Evolutionary conservation across 2,888 invertebrate genomes (phyloP), one percentile per base, ranked within the genome.

Genomic region (Cerastis leucographa): DNA sequence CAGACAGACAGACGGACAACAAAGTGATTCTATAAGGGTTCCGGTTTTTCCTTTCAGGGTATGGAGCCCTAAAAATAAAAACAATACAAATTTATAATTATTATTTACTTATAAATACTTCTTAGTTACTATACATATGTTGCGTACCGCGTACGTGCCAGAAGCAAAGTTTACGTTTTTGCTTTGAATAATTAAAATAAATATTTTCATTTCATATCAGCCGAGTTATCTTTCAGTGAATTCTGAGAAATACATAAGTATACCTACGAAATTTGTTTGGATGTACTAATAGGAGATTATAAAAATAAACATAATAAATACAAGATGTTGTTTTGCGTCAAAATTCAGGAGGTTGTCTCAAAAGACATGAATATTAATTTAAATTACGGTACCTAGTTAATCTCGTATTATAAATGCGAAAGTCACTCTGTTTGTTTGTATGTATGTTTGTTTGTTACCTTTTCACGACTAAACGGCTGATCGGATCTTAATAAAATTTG

Each of bases 171-270:
- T 74, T 81, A 79, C 69, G 49, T 70, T 54, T 46, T n/a, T 54
- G 17, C 22, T 35, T 68, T 71, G 29, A 66, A 44, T 51, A 61
- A 74, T 80, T 51, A 49, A 71, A 80, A 66, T 80, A 81, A 84
- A 80, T 84, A 80, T 81, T 84, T 74, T 84, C 66, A 51, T 70
- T 62, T 70, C 56, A 51, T 80, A 81, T 84, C 84, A 66, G 25
- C 11, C 46, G 42, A 29, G 61, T 80, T 80, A 84, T 84, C 84
- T 70, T 51, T 35, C 3, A 46, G 64, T 65, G 46, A 6, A 69
- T 81, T 79, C 64, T 65, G 40, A 69, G 73, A 64, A 83, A 76
- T 72, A 64, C n/a, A 40, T 29, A 62, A 22, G 40, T 42, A 42
- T 42, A 56, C n/a, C 29, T 35, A 42, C n/a, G 44, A 51, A 83